These are phyloP conservation scores for Sternarchorhynchus goeldii DNA, from an alignment of 2,797 vertebrate species.

Conservation along the genomic window DNA sequence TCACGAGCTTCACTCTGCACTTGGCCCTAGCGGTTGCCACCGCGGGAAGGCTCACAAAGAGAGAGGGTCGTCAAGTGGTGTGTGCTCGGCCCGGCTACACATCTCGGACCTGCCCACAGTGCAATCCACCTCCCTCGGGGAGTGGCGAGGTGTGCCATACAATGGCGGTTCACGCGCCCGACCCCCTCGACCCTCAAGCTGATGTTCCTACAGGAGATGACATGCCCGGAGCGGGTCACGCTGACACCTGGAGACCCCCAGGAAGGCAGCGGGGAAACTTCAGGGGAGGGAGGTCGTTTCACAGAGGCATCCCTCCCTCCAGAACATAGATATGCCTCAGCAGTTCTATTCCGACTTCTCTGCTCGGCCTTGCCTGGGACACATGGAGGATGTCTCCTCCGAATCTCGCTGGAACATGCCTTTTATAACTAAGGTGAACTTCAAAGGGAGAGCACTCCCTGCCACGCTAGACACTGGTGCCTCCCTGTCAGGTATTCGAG, in stretches of 20 bases:
- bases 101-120: background rate
- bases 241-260: background rate
- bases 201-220: background rate
- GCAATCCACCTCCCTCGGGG: background rate
- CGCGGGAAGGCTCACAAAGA: no score
- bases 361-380: background rate
- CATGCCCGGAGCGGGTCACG: no score
- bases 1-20: no score
- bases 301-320: conserved; percentile 17
- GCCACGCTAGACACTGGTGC: conserved; percentile 7
- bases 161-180: background rate
- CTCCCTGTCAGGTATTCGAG: background rate
- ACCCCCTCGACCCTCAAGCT: no score
- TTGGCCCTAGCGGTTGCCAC: no score
- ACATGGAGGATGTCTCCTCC: background rate
- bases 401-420: conserved; percentile 11
- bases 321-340: conserved; percentile 2
- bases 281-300: background rate
- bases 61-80: background rate
- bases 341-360: no score
- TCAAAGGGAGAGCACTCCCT: background rate
- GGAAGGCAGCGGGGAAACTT: background rate
- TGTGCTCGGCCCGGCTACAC: background rate
- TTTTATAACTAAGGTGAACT: background rate
- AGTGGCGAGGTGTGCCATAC: background rate